A percentile compares a stretch with the other conserved stretches of the same genome.
Conservation (phyloP, 2,888 invertebrate genomes). For the Eumerus sabulonum region DNA sequence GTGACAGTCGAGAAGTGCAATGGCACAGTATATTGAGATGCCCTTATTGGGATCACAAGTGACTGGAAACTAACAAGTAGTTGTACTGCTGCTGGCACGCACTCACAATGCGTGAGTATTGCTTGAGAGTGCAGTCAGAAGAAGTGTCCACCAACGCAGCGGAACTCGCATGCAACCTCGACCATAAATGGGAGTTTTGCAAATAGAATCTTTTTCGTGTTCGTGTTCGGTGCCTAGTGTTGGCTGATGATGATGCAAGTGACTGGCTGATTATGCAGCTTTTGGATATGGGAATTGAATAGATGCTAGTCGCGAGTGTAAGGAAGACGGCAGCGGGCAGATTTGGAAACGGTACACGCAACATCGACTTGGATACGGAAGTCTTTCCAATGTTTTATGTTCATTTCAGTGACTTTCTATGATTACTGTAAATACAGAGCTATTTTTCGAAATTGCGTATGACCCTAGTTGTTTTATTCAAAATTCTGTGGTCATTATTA, state of each 20-base stretch:
- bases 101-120: conserved; percentile 43
- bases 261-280: conserved; percentile 3
- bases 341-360: neutral
- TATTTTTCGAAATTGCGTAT: too few species aligned
- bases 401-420: too few species aligned
- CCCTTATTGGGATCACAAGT: conserved; percentile 48
- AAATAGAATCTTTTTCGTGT: conserved; percentile 20
- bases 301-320: neutral
- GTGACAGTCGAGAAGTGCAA: conserved; percentile 15
- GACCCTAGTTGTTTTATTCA: too few species aligned
- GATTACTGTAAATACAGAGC: too few species aligned
- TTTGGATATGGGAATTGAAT: neutral
- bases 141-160: conserved; percentile 51
- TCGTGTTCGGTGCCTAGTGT: conserved; percentile 11
- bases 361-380: too few species aligned
- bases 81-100: conserved; percentile 17
- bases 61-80: conserved; percentile 24
- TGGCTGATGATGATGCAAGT: conserved; percentile 9
- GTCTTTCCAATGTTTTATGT: too few species aligned
- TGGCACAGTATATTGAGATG: conserved; percentile 11
- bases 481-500: too few species aligned
- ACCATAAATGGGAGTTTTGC: conserved; percentile 48
- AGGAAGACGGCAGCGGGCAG: too few species aligned
- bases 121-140: conserved; percentile 21
- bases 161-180: conserved; percentile 22